Base-by-base conservation (phyloP, 2,888 invertebrate species). In the Platycheirus albimanus region DNA sequence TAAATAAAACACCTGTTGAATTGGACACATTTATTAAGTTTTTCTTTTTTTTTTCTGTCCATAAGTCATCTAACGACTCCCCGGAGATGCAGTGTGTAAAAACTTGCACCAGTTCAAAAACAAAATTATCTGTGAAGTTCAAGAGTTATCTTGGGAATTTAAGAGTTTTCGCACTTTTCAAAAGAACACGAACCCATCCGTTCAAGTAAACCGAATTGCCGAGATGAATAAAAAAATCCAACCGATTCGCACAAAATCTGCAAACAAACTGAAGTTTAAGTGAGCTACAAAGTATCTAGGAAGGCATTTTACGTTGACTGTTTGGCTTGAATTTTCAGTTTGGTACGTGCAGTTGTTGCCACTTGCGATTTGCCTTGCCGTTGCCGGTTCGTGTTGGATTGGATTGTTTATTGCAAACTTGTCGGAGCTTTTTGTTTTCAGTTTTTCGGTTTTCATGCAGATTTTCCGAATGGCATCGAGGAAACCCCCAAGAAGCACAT, bases 1-100 rank as follows among this genome's bases (percentile, higher is more conserved):
- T 58, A 75, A 80, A 75, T 75, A 81, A 81, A 66, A 38, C 81
- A 81, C 81, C 81, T 81, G 81, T 81, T 76, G 71, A 67, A 54
- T 61, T 49, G 24, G 41, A 41, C 52, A 52, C 76, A 76, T 71
- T 58, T 13, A 71, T 71, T 20, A 66, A 63, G 56, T 33, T 51
- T 43, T 7, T 41, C 2, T 41, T 41, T 24, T 54, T 20, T 20
- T 7, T 24, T 24, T 0, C 15, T 33, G 15, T 20, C 33, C 43
- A 6, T n/a, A 38, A 41, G 36, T 20, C 38, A 61, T 43, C 58
- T 11, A 17, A 51, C 13, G 51, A 61, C 71, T 51, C 41, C 51
- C 41, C 58, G 58, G 24, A 11, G 51, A 2, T 71, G 49, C 58
- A 51, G 15, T n/a, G 19, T 45, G 17, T 17, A n/a, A n/a, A 13